Evolutionary conservation across 2,113 vertebrate species (phyloP), one percentile per base, ranked within the genome.

Genomic region (Dermatemys mawii): DNA sequence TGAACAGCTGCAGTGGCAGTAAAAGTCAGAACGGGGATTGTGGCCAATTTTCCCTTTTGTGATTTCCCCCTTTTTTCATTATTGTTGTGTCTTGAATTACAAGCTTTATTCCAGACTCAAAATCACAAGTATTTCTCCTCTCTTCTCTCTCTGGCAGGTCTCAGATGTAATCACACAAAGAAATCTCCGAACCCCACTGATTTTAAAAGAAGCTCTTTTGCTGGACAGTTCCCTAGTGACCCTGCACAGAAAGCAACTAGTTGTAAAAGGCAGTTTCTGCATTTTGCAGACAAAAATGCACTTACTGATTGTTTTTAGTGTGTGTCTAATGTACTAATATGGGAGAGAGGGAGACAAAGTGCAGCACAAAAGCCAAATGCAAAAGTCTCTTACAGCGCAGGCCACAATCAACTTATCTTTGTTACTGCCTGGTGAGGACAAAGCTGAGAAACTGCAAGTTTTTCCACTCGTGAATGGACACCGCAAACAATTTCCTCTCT

Each of bases 1-100:
- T 70, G 90, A 96, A 90, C 95, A 97, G 96, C 92, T 98, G 95
- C 95, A 60, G 55, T 63, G 78, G 38, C 90, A 86, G 88, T n/a
- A 4, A 41, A 63, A 57, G 11, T 63, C 70, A 8, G 35, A 89
- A 76, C 5, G 60, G 35, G 19, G 76, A 70, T 22, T 91, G 73
- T 84, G 86, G 88, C 49, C 78, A 83, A 24, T 80, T 76, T 95
- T 87, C 83, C 84, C 32, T 85, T 93, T 80, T 80, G 46, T 80
- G 81, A 95, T 85, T 94, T 46, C 8, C 57, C 57, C 1, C 35
- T 94, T 95, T 86, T 91, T 90, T 60, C 78, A 80, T 92, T 84
- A 85, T 27, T 85, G 17, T 85, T 83, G n/a, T 57, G 11, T 67
- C 63, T 12, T 78, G 46, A 88, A 89, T 92, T 90, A 90, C 78